Conservation (phyloP, 2,888 invertebrate genomes). For the Halictus quadricinctus region DNA sequence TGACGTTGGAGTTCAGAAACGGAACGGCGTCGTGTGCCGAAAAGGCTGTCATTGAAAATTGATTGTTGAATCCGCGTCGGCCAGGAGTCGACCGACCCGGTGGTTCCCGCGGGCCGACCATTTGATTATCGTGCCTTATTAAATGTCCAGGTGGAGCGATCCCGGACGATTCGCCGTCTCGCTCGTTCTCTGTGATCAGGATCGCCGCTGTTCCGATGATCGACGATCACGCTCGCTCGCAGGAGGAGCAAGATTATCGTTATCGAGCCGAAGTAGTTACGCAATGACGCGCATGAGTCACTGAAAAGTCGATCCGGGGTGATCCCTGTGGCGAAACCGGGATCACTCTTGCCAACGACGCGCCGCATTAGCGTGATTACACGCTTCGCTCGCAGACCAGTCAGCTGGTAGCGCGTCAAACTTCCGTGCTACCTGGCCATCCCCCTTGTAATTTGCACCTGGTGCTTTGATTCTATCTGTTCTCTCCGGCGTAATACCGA, state of each 20-base stretch:
- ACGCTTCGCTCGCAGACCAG: conserved; percentile 64
- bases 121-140: conserved; percentile 43
- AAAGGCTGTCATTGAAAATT: neutral
- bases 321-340: conserved; percentile 67
- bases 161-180: conserved; percentile 54
- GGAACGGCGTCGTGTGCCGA: too few relatives aligned
- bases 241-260: conserved; percentile 60
- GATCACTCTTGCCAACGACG: conserved; percentile 65
- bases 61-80: neutral
- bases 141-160: conserved; percentile 41
- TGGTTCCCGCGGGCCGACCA: conserved; percentile 15
- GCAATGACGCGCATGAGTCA: conserved; percentile 66
- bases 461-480: conserved; percentile 80
- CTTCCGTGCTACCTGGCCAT: conserved; percentile 66
- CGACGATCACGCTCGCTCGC: conserved; percentile 58
- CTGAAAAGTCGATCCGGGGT: conserved; percentile 59
- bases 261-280: conserved; percentile 63
- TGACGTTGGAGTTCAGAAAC: too few relatives aligned
- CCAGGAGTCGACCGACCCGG: too few relatives aligned
- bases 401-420: conserved; percentile 70
- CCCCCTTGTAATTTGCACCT: conserved; percentile 79
- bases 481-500: conserved; percentile 59
- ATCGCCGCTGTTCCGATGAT: conserved; percentile 46
- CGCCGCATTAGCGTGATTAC: conserved; percentile 79
- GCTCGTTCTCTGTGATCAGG: conserved; percentile 54